These are phyloP conservation scores for Harlomillsia oculata DNA, from an alignment of 1,140 invertebrate species.

Conservation along the genomic window DNA sequence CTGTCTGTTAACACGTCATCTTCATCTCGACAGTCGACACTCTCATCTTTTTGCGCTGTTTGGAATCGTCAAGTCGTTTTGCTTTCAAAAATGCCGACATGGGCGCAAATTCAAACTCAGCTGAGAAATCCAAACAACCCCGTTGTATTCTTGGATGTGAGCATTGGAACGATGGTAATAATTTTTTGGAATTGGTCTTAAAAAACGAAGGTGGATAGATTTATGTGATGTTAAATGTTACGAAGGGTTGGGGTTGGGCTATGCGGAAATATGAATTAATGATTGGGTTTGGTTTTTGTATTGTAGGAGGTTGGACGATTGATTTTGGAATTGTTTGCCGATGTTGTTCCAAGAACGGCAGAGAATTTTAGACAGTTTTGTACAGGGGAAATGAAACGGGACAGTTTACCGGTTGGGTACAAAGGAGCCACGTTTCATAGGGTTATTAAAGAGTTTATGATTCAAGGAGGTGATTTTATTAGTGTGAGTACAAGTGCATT, in stretches of 20 bases:
- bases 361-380: slow-evolving; percentile 99
- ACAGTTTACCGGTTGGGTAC: slow-evolving; percentile 91
- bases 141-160: slow-evolving; percentile 61
- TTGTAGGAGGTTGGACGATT: slow-evolving; percentile 37
- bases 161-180: slow-evolving; percentile 53
- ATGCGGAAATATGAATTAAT: no score
- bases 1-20: no score
- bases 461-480: slow-evolving; percentile 98
- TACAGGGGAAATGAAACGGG: slow-evolving; percentile 79
- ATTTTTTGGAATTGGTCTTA: background rate
- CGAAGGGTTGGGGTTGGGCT: background rate
- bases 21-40: no score
- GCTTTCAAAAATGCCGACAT: slow-evolving; percentile 71
- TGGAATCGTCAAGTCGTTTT: no score
- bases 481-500: slow-evolving; percentile 58
- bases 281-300: background rate
- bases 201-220: background rate
- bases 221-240: background rate
- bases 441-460: slow-evolving; percentile 95
- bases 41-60: no score
- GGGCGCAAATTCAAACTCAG: slow-evolving; percentile 87
- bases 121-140: slow-evolving; percentile 85
- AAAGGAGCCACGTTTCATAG: slow-evolving; percentile 94
- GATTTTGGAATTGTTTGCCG: slow-evolving; percentile 63
- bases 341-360: slow-evolving; percentile 92